These are phyloP conservation scores for Trilocha varians DNA, from an alignment of 2,888 invertebrate genomes.

Conservation along the genomic window DNA sequence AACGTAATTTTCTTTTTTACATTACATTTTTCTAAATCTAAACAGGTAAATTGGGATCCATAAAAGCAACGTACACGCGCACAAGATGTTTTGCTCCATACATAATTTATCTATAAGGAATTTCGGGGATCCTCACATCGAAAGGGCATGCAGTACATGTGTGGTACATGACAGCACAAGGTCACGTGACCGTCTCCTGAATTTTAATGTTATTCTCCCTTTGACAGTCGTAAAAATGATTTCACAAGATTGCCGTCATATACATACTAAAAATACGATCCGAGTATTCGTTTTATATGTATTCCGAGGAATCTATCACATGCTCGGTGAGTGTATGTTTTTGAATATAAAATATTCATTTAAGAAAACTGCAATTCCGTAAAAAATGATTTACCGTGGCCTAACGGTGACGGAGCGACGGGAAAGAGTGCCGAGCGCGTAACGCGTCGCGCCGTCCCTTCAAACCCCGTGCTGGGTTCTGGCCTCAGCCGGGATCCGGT, in stretches of 20 bases:
- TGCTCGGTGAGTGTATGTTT: too few relatives aligned
- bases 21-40: background rate
- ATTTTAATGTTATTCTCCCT: conserved; percentile 62
- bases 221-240: conserved; percentile 64
- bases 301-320: too few relatives aligned
- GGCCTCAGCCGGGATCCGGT: too few relatives aligned
- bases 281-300: background rate
- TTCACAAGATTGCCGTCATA: conserved; percentile 35
- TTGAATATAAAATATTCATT: too few relatives aligned
- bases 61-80: background rate
- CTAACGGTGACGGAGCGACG: too few relatives aligned
- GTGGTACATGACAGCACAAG: conserved; percentile 49
- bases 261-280: conserved; percentile 1
- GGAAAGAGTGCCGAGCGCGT: too few relatives aligned
- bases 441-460: too few relatives aligned
- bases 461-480: too few relatives aligned
- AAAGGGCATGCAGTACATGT: conserved; percentile 23
- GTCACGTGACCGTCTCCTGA: conserved; percentile 54
- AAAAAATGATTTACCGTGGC: too few relatives aligned
- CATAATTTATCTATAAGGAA: conserved; percentile 34
- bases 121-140: conserved; percentile 28
- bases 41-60: background rate
- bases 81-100: conserved; percentile 9
- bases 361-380: too few relatives aligned
- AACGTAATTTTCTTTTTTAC: background rate